Base-by-base conservation (phyloP, 2,113 vertebrate species). In the Pteropus alecto region DNA sequence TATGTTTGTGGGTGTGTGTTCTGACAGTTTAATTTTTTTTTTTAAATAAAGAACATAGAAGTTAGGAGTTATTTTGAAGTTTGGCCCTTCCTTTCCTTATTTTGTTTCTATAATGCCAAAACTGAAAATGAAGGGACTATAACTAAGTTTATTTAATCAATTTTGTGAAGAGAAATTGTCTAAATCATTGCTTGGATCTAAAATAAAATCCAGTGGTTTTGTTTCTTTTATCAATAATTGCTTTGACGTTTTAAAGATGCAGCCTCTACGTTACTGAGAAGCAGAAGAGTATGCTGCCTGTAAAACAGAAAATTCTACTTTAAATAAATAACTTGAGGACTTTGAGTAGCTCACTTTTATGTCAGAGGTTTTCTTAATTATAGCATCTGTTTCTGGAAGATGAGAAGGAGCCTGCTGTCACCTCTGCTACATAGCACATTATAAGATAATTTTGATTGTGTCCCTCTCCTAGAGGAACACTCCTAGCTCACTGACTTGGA, bases 321-420 rank as follows among this genome's bases (percentile, higher is more conserved):
- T 51, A 71, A 76, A 43, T 60, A 71, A 92, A 70, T 73, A 76
- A 79, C 61, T 8, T 86, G 14, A 54, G 15, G 43, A 76, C n/a
- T 15, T 92, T 26, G 15, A 54, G 10, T 56, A 51, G 78, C 89
- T 92, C 87, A 92, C 67, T 91, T 95, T 96, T 85, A 94, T 33
- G 48, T 92, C 3, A 89, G 70, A 78, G 73, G 22, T 84, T 95
- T 96, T 56, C 71, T 90, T 63, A 90, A 97, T 95, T 92, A 43
- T 0, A 15, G 6, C 14, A 96, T 89, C 88, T 98, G 73, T 98
- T 98, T 95, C 90, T 97, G 87, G 88, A 87, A 38, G 74, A 96
- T 22, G 63, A 94, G 95, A 82, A 82, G 18, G n/a, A 94, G 71
- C 74, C 65, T 51, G 38, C 83, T 96, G 65, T 96, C 92, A 96